A percentile compares a stretch with the other conserved stretches of the same genome.
Evolutionary conservation across 92 coral and sea anemone genomes (phyloP).

Genomic region (Diadumene lineata): DNA sequence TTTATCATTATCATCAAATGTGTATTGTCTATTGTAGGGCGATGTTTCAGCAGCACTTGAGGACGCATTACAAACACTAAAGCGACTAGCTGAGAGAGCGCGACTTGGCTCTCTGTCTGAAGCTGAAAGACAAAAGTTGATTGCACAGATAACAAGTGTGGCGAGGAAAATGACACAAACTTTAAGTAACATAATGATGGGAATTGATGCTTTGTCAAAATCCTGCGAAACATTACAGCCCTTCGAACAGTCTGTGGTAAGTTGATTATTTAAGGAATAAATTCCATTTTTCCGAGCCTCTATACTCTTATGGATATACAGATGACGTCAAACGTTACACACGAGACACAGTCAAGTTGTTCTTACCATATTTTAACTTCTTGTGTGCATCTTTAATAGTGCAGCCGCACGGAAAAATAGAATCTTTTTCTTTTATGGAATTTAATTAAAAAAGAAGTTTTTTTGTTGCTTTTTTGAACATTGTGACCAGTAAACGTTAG

Average conservation of each 20-base stretch:
- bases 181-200: constrained; percentile 25
- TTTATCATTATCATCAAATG: too few relatives aligned
- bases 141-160: constrained; percentile 7
- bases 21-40: too few relatives aligned
- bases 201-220: background rate
- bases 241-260: constrained; percentile 19
- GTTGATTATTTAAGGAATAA: background rate
- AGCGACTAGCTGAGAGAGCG: background rate
- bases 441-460: too few relatives aligned
- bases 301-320: background rate
- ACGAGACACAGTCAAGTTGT: too few relatives aligned
- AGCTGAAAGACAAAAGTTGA: constrained; percentile 15
- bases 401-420: background rate
- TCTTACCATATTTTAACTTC: background rate
- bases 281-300: background rate
- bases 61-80: background rate
- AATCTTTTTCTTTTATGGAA: background rate
- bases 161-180: constrained; percentile 17
- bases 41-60: background rate
- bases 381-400: background rate
- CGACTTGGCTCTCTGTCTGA: constrained; percentile 5
- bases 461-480: too few relatives aligned
- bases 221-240: constrained; percentile 4
- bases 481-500: too few relatives aligned
- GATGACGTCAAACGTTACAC: too few relatives aligned